Evolutionary conservation across 2,888 invertebrate species (phyloP).

Genomic region (Resseliella maxima): DNA sequence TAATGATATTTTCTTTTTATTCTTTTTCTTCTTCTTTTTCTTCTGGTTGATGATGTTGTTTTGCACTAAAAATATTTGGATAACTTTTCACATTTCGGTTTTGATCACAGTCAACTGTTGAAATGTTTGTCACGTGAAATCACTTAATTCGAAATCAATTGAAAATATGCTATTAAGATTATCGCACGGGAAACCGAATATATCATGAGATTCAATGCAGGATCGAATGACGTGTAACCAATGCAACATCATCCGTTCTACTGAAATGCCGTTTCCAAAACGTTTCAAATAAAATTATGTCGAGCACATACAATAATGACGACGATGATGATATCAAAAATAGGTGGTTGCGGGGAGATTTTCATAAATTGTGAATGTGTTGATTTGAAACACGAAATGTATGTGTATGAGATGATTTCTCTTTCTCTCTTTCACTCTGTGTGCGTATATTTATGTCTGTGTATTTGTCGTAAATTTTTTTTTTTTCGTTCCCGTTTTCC

Average conservation of each 20-base stretch:
- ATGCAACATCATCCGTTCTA: conserved; percentile 49
- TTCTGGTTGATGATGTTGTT: no score
- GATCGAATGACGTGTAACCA: conserved; percentile 45
- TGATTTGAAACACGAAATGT: background rate
- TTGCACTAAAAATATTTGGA: no score
- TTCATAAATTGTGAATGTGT: conserved; percentile 28
- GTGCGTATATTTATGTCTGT: background rate
- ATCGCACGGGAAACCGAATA: background rate
- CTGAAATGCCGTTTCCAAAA: conserved; percentile 12
- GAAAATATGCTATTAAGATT: background rate
- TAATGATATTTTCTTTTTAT: background rate
- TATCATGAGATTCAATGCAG: background rate
- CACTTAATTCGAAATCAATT: background rate
- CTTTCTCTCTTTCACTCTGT: no score
- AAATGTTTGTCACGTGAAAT: no score
- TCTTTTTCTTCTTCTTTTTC: background rate
- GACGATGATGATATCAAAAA: conserved; percentile 42
- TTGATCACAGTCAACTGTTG: no score
- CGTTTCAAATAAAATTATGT: conserved; percentile 54
- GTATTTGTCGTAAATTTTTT: conserved; percentile 10
- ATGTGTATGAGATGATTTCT: no score
- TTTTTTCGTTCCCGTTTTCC: background rate
- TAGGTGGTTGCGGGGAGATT: conserved; percentile 54
- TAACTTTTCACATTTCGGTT: no score
- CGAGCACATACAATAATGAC: conserved; percentile 39